These are phyloP conservation scores for Lepidurus packardi DNA, from an alignment of 1,140 invertebrate genomes.

Conservation along the genomic window DNA sequence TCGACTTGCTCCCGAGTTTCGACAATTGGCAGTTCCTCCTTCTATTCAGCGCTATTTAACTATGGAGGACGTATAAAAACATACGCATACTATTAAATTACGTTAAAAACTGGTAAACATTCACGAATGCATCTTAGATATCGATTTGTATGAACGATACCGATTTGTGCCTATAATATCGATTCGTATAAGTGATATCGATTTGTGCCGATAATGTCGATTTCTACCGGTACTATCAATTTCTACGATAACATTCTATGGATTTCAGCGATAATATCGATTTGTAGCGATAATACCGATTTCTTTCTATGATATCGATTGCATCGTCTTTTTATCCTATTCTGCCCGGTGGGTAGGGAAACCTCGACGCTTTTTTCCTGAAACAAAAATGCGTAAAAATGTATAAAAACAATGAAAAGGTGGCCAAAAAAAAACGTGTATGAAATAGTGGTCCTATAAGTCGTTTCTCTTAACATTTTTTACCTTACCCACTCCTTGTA, in stretches of 20 bases:
- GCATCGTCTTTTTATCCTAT: too few species aligned
- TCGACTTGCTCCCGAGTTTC: slow-evolving; percentile 24
- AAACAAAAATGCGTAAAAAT: slow-evolving; percentile 23
- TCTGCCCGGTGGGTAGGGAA: not conserved
- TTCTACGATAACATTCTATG: too few species aligned
- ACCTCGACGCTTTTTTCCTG: not conserved
- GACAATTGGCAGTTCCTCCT: slow-evolving; percentile 36
- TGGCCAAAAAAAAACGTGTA: slow-evolving; percentile 9
- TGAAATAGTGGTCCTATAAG: not conserved
- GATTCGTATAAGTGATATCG: too few species aligned
- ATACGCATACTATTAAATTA: too few species aligned
- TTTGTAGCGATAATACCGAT: too few species aligned
- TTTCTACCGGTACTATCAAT: too few species aligned
- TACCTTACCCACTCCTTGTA: not conserved
- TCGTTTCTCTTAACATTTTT: not conserved
- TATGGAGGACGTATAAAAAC: slow-evolving; percentile 35
- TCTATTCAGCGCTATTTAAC: slow-evolving; percentile 37
- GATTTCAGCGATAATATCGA: too few species aligned
- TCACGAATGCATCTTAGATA: not conserved
- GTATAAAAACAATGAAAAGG: not conserved
- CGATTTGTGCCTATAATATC: too few species aligned
- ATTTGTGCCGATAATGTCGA: too few species aligned
- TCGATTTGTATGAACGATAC: not conserved
- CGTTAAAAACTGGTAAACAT: not conserved
- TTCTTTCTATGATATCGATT: too few species aligned